A percentile compares a stretch with the other conserved stretches of the same genome.
These are phyloP conservation scores for Loxodonta africana DNA, from an alignment of 2,113 vertebrate species.

Conservation along the genomic window DNA sequence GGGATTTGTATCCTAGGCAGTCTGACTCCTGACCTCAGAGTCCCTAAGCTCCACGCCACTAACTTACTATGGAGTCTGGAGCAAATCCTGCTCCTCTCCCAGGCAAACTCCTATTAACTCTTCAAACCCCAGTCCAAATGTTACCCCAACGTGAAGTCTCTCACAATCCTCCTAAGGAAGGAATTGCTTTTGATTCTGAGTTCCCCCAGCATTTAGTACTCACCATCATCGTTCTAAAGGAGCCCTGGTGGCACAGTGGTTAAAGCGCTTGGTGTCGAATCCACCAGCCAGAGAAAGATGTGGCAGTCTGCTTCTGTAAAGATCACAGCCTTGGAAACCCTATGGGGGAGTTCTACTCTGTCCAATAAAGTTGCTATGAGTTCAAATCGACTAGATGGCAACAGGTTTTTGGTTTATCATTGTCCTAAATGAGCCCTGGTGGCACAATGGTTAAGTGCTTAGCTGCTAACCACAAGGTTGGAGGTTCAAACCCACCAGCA, in stretches of 20 bases:
- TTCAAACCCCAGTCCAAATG: neutral
- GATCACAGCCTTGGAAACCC: neutral
- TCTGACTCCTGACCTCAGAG: neutral
- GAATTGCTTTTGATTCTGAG: slow-evolving; percentile 7
- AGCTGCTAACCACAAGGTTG: neutral
- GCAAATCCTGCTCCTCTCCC: neutral
- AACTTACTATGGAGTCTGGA: neutral
- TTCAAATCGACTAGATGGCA: neutral
- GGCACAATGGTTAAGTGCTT: neutral
- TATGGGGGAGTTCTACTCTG: neutral
- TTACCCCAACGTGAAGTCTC: neutral
- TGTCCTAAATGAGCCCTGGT: neutral
- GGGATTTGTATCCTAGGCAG: neutral
- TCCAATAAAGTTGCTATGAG: neutral
- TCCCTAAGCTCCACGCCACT: neutral
- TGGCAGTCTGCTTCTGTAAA: neutral
- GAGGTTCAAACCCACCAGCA: neutral
- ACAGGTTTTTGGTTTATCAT: neutral
- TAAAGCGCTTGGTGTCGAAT: neutral
- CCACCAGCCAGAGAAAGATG: neutral
- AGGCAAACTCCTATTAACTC: slow-evolving; percentile 12
- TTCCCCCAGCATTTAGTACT: neutral
- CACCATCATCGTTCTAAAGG: neutral
- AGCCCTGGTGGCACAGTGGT: neutral
- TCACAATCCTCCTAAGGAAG: neutral